phyloP scores from a whole-genome alignment of 2,113 vertebrate genomes.

The Hirundichthys speculiger region DNA sequence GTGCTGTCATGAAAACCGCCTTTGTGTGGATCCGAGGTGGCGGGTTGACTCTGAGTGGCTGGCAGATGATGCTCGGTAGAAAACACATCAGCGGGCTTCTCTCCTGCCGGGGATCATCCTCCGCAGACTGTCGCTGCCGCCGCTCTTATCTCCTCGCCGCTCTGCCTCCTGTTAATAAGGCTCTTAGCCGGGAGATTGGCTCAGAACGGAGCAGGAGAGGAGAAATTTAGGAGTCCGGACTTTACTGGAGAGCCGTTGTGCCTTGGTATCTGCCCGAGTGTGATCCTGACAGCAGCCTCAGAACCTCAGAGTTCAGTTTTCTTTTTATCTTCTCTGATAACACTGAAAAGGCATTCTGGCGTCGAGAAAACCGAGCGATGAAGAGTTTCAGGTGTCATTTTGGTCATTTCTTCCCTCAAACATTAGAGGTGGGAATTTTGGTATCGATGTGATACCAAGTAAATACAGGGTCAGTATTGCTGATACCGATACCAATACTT shows the following conservation, averaged over 20 bases:
- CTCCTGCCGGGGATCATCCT: conserved; percentile 50
- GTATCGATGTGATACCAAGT: no score
- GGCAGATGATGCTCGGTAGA: conserved; percentile 22
- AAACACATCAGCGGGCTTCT: conserved; percentile 36
- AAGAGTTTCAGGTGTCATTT: no score
- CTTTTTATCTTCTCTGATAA: no score
- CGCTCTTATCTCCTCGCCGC: conserved; percentile 9
- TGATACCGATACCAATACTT: no score
- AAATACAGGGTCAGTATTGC: no score
- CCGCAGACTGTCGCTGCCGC: conserved; percentile 9
- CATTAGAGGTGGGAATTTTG: no score
- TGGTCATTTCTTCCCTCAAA: no score
- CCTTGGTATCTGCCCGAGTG: conserved; percentile 2
- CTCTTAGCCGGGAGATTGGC: conserved; percentile 27
- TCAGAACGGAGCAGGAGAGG: conserved; percentile 10
- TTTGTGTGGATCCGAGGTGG: conserved; percentile 13
- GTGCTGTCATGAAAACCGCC: conserved; percentile 13
- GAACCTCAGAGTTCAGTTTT: no score
- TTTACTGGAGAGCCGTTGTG: background rate
- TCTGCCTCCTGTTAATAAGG: conserved; percentile 34
- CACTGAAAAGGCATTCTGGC: no score
- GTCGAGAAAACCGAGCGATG: no score
- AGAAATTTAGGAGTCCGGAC: no score
- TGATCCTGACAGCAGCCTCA: background rate
- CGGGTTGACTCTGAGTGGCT: conserved; percentile 17